phyloP scores from a whole-genome alignment of 2,113 vertebrate species.

The Ctenomys sociabilis region DNA sequence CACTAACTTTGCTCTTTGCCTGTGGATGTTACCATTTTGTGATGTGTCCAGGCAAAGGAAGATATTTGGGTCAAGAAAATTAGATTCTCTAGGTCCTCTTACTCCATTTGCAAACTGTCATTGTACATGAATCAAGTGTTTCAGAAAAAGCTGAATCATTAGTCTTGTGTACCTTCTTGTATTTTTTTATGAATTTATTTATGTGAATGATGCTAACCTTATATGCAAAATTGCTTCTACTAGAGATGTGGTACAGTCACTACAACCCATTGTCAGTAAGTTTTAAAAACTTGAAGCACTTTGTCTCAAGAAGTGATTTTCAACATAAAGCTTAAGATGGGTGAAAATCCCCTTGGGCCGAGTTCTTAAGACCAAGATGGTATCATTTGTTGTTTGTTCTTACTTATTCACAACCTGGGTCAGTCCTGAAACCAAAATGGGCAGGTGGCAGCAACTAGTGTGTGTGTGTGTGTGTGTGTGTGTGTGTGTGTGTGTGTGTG shows the following conservation, averaged over 20 bases:
- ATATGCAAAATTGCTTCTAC: neutral
- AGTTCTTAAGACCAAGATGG: neutral
- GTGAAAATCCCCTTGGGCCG: neutral
- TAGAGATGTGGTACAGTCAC: neutral
- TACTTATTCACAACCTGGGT: neutral
- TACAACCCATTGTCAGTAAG: neutral
- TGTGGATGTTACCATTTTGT: neutral
- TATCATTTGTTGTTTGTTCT: neutral
- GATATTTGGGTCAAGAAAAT: slow-evolving; percentile 45
- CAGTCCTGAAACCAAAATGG: neutral
- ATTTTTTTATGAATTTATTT: slow-evolving; percentile 9
- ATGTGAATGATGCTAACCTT: neutral
- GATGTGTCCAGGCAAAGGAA: neutral
- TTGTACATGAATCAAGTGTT: neutral
- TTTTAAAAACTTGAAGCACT: neutral
- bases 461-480: accelerated
- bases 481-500: neutral
- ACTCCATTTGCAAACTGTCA: slow-evolving; percentile 17
- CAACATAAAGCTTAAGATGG: neutral
- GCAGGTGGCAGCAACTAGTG: neutral
- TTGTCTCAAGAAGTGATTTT: slow-evolving; percentile 32
- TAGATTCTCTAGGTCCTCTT: neutral
- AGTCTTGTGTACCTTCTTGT: neutral
- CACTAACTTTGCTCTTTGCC: slow-evolving; percentile 5
- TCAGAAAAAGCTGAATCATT: neutral